Evolutionary conservation across 2,888 invertebrate species (phyloP), one percentile per base, ranked within the genome.

Genomic region (Hecatera dysodea): DNA sequence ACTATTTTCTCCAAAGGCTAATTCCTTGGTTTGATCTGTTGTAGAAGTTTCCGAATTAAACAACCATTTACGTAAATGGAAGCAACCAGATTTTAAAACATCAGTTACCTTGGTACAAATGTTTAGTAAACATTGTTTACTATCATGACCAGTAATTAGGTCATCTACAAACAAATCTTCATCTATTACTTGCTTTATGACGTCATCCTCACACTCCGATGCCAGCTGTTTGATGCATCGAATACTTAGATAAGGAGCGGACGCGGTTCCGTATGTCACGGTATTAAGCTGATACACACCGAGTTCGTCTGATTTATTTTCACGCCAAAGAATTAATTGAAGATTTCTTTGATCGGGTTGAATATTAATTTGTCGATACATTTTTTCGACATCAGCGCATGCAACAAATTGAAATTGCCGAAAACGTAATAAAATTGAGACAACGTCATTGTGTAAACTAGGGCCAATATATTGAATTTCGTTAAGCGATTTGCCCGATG

Each of bases 401-500:
- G 48, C 22, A 56, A 36, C 46, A 33, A 33, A 56, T 24, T 36
- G 36, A 48, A 46, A 50, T 19, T 57, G 66, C n/a, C 50, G 48
- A 50, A 66, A 66, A 8, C 66, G 66, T 39, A 72, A 57, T 7
- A 67, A 61, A 33, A 67, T 67, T n/a, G 60, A 46, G 15, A 52
- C 42, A 29, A 72, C 15, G 8, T 72, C 61, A 52, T 59, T 67
- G 19, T 57, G 50, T 59, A 66, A 66, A 46, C 33, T 57, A 48
- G 66, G 59, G 39, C 62, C 62, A 22, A 50, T 55, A 27, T 50
- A 27, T 12, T 73, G 68, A 11, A 68, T 50, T 7, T 72, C 46
- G n/a, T 75, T 75, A 29, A 75, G 61, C 5, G 67, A 72, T 48
- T 65, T 61, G 9, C 53, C 57, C 19, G 71, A 50, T 15, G 46